Evolutionary conservation across 2,797 vertebrate species (phyloP).

Genomic region (Brotula barbata): DNA sequence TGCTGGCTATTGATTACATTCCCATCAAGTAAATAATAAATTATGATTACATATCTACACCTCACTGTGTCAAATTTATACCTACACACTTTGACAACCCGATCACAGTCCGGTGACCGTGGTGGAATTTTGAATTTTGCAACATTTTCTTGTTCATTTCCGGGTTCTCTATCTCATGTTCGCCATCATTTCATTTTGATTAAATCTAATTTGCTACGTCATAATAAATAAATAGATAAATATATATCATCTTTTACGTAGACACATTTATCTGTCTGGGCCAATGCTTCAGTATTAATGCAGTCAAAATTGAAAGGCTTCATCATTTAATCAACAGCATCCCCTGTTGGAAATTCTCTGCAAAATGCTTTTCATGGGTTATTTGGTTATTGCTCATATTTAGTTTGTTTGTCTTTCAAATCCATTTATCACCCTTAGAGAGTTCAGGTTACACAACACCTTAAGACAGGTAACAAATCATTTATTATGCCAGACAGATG

Average conservation of each 20-base stretch:
- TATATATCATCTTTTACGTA: background rate
- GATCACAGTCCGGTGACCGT: too few relatives aligned
- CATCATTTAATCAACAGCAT: slow-evolving; percentile 38
- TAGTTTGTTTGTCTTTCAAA: background rate
- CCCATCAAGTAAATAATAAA: too few relatives aligned
- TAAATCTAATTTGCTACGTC: background rate
- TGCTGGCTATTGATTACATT: too few relatives aligned
- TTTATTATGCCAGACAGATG: slow-evolving; percentile 78
- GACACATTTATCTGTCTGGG: background rate
- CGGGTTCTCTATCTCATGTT: background rate
- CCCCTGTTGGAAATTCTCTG: slow-evolving; percentile 42
- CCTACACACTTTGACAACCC: too few relatives aligned
- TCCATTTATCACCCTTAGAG: background rate
- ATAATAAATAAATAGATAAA: background rate
- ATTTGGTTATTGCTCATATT: background rate
- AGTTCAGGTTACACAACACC: slow-evolving; percentile 6
- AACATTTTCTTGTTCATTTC: background rate
- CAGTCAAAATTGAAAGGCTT: background rate
- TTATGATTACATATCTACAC: too few relatives aligned
- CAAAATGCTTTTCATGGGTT: background rate
- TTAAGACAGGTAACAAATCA: slow-evolving; percentile 70
- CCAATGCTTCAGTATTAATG: background rate
- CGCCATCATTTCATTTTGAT: background rate
- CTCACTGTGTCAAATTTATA: too few relatives aligned
- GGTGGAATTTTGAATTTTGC: too few relatives aligned